Base-by-base conservation (phyloP, 1,140 invertebrate species). In the Cydia splendana region DNA sequence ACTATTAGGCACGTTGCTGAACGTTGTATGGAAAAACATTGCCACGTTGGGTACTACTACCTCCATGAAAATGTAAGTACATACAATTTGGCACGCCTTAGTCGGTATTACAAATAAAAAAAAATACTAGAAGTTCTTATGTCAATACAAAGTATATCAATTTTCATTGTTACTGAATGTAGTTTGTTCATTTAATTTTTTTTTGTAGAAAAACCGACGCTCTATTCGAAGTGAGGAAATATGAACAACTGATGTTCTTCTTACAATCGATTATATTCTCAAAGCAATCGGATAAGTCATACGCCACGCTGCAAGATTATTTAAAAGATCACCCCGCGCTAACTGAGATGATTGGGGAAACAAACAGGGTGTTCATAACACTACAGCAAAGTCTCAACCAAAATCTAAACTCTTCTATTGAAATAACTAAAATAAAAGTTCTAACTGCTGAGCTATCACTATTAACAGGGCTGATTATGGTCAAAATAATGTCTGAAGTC, bases 401-500 rank as follows among this genome's bases (percentile, higher is more conserved):
- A 65, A 10, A 67, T 77, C 48, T 9, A 34, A 80, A 78, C 77
- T 65, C 75, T 28, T 82, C 80, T 81, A 76, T 78, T 65, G 62
- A 78, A 10, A 77, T 71, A 34, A 15, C 42, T 2, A 65, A 65
- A 18, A 34, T 51, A 1, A 89, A 88, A 76, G 84, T 91, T 13
- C 76, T 91, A 1, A 89, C 87, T 4, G 78, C 93, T 2, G 86
- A 94, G 81, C 76, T 95, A 4, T 92, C 89, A 18, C 77, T 94
- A 24, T 79, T 94, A n/a, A 93, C 91, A 0, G 92, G 94, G 81
- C 81, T 95, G 0, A 89, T 95, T 0, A 83, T 93, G 1, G 42
- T 88, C 0, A 85, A 83, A 74, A 71, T 93, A 5, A 87, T 93
- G 80, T 74, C 87, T 13, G 88, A 93, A 85, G 82, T 93, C 10